Percentiles rank a stretch among this genome's conserved stretches.
Evolutionary conservation across 1,140 invertebrate species (phyloP).

Genomic region (Mycetomoellerius zeteki): DNA sequence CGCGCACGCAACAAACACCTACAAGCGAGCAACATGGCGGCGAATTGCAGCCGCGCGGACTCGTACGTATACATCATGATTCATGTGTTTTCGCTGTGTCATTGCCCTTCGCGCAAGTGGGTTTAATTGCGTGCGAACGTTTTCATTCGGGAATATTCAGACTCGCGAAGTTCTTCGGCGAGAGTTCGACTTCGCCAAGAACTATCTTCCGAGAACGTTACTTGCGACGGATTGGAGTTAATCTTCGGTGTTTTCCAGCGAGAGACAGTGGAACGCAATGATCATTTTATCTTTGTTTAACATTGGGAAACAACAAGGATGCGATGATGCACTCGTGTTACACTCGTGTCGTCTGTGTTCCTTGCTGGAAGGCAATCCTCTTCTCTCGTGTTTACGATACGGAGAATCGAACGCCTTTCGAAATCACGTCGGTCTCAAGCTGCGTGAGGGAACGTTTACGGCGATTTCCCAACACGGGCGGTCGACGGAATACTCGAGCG

Average conservation of each 20-base stretch:
- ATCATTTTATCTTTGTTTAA: no score
- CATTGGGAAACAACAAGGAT: no score
- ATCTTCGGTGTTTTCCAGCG: neutral
- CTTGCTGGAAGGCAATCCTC: no score
- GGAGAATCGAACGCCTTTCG: neutral
- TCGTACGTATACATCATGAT: constrained; percentile 23
- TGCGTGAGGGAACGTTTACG: neutral
- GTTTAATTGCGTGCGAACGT: neutral
- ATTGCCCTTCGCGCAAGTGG: neutral
- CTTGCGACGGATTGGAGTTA: no score
- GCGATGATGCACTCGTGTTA: no score
- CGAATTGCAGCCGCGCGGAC: neutral
- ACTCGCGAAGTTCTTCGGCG: neutral
- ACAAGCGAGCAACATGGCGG: constrained; percentile 38
- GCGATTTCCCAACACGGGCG: neutral
- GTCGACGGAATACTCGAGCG: neutral
- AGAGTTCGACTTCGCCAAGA: neutral
- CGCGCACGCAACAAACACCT: neutral
- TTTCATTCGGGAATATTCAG: neutral
- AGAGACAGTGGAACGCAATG: no score
- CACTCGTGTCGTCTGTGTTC: no score
- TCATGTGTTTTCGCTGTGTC: constrained; percentile 4
- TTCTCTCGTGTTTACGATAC: neutral
- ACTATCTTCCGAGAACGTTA: neutral
- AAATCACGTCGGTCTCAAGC: constrained; percentile 6